Evolutionary conservation across 2,113 vertebrate species (phyloP).

Genomic region (Vimba vimba): DNA sequence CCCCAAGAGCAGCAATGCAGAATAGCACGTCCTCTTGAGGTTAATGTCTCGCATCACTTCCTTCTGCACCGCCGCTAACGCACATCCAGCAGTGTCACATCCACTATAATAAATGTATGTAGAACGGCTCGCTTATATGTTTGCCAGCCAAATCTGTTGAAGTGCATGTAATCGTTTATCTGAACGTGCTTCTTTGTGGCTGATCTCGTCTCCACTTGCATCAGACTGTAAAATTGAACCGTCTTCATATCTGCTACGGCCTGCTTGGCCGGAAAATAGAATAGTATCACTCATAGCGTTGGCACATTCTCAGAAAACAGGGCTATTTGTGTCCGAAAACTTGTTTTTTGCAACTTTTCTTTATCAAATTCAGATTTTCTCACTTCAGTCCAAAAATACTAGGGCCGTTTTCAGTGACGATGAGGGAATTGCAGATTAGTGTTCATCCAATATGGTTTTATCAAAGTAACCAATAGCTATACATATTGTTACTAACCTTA

Average conservation of each 20-base stretch:
- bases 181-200: not conserved
- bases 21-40: conserved; percentile 37
- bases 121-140: not conserved
- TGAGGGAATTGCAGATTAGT: not conserved
- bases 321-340: not conserved
- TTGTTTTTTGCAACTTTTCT: not conserved
- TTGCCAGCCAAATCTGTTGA: not conserved
- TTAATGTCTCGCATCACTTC: conserved; percentile 38
- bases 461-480: not conserved
- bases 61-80: not conserved
- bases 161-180: not conserved
- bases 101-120: not conserved
- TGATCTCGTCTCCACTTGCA: conserved; percentile 1
- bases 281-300: not conserved
- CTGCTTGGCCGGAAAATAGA: not conserved
- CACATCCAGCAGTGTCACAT: conserved; percentile 23
- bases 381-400: not conserved
- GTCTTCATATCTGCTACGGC: not conserved
- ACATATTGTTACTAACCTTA: not conserved
- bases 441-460: not conserved
- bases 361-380: not conserved
- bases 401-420: not conserved
- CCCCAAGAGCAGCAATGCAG: conserved; percentile 15
- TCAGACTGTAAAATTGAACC: not conserved
- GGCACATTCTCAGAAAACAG: not conserved